These are phyloP conservation scores for Styela plicata DNA, from an alignment of 23 tunicate species.

Conservation along the genomic window DNA sequence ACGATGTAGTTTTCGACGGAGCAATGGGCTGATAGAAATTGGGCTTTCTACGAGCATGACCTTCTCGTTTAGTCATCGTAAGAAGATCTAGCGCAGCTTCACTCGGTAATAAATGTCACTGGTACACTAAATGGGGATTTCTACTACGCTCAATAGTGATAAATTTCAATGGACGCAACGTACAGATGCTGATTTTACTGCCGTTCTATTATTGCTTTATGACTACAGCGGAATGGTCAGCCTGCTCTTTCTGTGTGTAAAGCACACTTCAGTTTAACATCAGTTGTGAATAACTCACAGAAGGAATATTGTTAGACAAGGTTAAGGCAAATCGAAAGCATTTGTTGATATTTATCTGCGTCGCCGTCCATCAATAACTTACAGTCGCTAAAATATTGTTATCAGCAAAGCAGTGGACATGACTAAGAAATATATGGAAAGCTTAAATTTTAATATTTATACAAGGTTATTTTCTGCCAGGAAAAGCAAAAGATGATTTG, in stretches of 20 bases:
- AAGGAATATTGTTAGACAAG: no score
- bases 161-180: not conserved
- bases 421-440: no score
- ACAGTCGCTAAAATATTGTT: no score
- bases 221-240: not conserved
- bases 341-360: no score
- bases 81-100: not conserved
- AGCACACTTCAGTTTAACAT: not conserved
- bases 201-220: slow-evolving; percentile 25
- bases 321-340: no score
- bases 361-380: no score
- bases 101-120: slow-evolving; percentile 31
- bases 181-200: slow-evolving; percentile 15
- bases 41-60: not conserved
- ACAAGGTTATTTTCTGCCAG: no score
- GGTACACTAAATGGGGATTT: slow-evolving; percentile 26
- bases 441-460: no score
- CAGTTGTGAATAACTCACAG: not conserved
- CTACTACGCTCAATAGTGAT: slow-evolving; percentile 11
- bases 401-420: no score
- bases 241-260: not conserved
- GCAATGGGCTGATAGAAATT: not conserved
- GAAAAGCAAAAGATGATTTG: no score
- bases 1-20: not conserved
- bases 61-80: not conserved